Evolutionary conservation across 1,140 invertebrate species (phyloP).

Genomic region (Antheraea pernyi): DNA sequence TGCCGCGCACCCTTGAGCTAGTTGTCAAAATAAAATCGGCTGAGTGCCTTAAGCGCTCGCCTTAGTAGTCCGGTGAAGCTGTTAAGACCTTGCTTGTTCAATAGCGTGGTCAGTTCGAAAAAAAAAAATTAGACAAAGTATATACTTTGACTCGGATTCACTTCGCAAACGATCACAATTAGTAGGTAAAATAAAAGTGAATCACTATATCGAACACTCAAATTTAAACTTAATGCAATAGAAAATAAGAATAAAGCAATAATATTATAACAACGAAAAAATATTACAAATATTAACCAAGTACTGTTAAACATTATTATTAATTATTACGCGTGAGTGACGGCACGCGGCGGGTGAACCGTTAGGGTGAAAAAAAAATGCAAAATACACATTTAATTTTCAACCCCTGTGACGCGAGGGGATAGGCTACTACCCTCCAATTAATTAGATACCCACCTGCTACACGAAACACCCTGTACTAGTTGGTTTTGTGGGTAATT

Average conservation of each 20-base stretch:
- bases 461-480: conserved; percentile 37
- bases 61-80: no score
- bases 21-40: no score
- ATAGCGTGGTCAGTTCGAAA: no score
- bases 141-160: no score
- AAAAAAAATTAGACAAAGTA: no score
- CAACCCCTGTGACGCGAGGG: conserved; percentile 42
- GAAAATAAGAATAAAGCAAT: neutral
- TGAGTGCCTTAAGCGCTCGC: no score
- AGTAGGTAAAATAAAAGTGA: neutral
- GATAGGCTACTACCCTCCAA: conserved; percentile 48
- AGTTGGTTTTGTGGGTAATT: conserved; percentile 33
- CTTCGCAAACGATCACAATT: no score
- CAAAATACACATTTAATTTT: conserved; percentile 68
- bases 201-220: neutral
- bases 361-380: conserved; percentile 54
- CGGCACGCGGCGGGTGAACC: conserved; percentile 32
- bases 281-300: conserved; percentile 3
- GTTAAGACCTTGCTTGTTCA: no score
- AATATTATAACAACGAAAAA: neutral
- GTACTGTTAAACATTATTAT: conserved; percentile 33
- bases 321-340: conserved; percentile 38
- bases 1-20: no score
- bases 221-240: neutral
- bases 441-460: conserved; percentile 70